Base-by-base conservation (phyloP, 2,113 vertebrate genomes). In the Cercopithecus mona region DNA sequence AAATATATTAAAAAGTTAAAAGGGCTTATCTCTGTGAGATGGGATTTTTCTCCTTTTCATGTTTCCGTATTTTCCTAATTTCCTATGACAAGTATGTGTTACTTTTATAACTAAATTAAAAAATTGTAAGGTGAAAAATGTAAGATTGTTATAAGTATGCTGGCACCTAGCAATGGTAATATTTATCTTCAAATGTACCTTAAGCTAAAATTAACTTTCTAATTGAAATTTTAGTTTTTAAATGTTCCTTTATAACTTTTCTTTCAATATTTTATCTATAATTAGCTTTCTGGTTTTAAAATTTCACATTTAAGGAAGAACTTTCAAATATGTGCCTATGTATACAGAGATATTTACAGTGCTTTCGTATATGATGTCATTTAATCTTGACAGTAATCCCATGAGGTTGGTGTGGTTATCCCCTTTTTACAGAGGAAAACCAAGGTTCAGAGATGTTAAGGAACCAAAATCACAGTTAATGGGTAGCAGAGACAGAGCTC, bases 281-380 rank as follows among this genome's bases (percentile, higher is more conserved):
- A 88, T 94, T 86, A 78, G 25, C 6, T n/a, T 70, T 88, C 90
- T n/a, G 3, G 43, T 45, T 96, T 96, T 81, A 81, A 94, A 90
- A 76, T 88, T 35, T 89, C 70, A 76, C 68, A 57, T 66, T 93
- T 73, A 90, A 76, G 82, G 55, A 70, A 94, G 17, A 75, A 23
- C 84, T 88, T 94, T 75, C 64, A 70, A 88, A 43, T 76, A 90
- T 30, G 10, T 83, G 32, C 17, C n/a, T 95, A 18, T 75, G 27
- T 45, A 50, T 83, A 52, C 43, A 17, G 7, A 80, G 35, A 18
- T 73, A 35, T 55, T 95, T 59, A 55, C 12, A 75, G 43, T 25
- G 23, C 0, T 81, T 70, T 75, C 57, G 43, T 78, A 20, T 1
- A 22, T 84, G 59, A 57, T 94, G 95, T 93, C 52, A 43, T 79